Percentiles rank a stretch among this genome's conserved stretches.
phyloP scores from a whole-genome alignment of 2,113 vertebrate species.

The Atrichornis clamosus region DNA sequence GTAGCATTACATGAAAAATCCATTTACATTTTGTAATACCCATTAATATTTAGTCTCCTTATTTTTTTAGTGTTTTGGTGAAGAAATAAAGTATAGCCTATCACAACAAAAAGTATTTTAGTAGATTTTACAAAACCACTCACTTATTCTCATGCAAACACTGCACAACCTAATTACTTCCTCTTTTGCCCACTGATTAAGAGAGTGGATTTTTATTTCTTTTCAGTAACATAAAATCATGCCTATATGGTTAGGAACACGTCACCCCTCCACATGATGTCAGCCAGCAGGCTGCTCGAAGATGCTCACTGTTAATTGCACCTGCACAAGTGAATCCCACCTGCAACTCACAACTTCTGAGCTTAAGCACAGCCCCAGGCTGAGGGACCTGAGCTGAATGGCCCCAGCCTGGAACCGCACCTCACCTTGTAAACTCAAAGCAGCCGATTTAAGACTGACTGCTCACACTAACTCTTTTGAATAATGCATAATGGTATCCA shows the following conservation, averaged over 20 bases:
- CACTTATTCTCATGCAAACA: background rate
- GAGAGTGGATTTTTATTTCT: background rate
- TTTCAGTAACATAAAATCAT: background rate
- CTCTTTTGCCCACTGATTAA: background rate
- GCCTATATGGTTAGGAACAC: background rate
- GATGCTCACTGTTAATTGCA: background rate
- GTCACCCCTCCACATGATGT: background rate
- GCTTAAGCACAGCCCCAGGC: background rate
- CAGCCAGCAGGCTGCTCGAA: background rate
- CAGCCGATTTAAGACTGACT: background rate
- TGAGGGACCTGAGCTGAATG: background rate
- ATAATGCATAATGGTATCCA: background rate
- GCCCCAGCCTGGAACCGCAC: background rate
- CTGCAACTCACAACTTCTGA: fast-evolving
- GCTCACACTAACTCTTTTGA: background rate
- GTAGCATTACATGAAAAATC: background rate
- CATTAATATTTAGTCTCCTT: background rate
- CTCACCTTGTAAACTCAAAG: background rate
- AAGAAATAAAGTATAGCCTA: background rate
- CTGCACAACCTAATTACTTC: background rate
- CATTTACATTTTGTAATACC: background rate
- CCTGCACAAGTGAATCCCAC: background rate
- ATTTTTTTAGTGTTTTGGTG: background rate
- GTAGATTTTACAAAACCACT: background rate
- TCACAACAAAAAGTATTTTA: background rate